Base-by-base conservation (phyloP, 2,888 invertebrate genomes). In the Troilus luridus region DNA sequence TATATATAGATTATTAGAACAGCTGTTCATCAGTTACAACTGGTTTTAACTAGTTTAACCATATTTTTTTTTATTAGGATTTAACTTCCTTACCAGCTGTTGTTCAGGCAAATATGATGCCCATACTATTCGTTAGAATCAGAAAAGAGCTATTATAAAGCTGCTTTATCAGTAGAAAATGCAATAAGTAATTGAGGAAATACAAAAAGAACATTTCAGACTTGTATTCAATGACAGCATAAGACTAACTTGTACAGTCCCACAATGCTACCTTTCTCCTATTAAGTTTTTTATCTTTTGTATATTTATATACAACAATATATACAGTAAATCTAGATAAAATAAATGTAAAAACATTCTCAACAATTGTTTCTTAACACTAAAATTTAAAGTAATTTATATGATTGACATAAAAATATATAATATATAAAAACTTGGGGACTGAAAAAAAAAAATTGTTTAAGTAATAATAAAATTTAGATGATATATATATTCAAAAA, bases 241-340 rank as follows among this genome's bases (percentile, higher is more conserved):
- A 85, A 56, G 85, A 85, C 56, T 85, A 77, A 77, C 27, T 0
- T 17, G 19, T 58, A 56, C 85, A n/a, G 54, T n/a, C 0, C 56
- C 56, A 58, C 0, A 56, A 56, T 12, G 56, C 56, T n/a, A 41
- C 0, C 14, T 14, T 24, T 12, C 24, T 12, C 24, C 24, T 24
- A 67, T 67, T 6, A 14, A 14, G 24, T 67, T 67, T 27, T 27
- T 8, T 77, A 41, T 77, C 24, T 24, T 77, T 41, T 77, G 27
- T 41, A 77, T 77, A 77, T 77, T 12, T n/a, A 85, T 85, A 56
- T 85, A 85, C 54, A 56, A 85, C 7, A 54, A 56, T 56, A 85
- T 85, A 85, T 58, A 85, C 85, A 85, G 54, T 58, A 85, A 54
- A 85, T 85, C n/a, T 85, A 54, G 85, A 85, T 56, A 85, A 58